A percentile compares a stretch with the other conserved stretches of the same genome.
phyloP scores from a whole-genome alignment of 2,113 vertebrate species.

The Albula goreensis region DNA sequence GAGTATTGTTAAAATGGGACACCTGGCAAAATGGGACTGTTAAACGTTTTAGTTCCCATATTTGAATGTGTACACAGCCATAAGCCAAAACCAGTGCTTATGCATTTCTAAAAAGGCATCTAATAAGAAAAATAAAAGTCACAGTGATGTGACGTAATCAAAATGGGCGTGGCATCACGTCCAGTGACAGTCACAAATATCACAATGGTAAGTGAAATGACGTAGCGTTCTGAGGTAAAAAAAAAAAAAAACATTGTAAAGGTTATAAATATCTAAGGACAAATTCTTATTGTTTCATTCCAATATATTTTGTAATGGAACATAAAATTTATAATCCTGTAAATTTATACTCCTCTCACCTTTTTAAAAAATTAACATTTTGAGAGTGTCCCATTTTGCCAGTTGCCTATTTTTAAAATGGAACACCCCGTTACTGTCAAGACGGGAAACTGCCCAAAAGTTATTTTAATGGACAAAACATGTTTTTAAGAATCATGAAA shows the following conservation, averaged over 20 bases:
- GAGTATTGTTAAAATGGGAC: conserved; percentile 19
- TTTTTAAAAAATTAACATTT: not conserved
- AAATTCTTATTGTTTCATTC: conserved; percentile 2
- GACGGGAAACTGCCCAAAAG: not conserved
- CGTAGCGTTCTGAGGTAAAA: not conserved
- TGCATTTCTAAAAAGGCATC: too few species aligned
- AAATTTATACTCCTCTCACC: conserved; percentile 4
- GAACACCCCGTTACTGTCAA: not conserved
- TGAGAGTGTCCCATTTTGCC: conserved; percentile 5
- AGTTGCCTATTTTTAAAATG: not conserved
- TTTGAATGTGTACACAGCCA: not conserved
- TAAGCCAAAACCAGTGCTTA: too few species aligned
- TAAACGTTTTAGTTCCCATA: conserved; percentile 30
- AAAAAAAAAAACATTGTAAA: too few species aligned
- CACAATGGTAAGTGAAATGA: too few species aligned
- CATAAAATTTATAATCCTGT: not conserved
- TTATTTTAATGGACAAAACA: not conserved
- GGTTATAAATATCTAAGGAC: too few species aligned
- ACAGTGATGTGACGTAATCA: too few species aligned
- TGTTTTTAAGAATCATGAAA: too few species aligned
- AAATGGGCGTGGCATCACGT: too few species aligned
- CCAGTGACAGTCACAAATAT: too few species aligned
- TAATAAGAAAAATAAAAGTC: too few species aligned
- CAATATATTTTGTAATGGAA: conserved; percentile 8
- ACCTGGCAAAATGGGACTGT: conserved; percentile 33